Percentiles rank a stretch among this genome's conserved stretches.
phyloP scores from a whole-genome alignment of 30 jellyfish, hydroid and myxozoan species.

The Hydra vulgaris region DNA sequence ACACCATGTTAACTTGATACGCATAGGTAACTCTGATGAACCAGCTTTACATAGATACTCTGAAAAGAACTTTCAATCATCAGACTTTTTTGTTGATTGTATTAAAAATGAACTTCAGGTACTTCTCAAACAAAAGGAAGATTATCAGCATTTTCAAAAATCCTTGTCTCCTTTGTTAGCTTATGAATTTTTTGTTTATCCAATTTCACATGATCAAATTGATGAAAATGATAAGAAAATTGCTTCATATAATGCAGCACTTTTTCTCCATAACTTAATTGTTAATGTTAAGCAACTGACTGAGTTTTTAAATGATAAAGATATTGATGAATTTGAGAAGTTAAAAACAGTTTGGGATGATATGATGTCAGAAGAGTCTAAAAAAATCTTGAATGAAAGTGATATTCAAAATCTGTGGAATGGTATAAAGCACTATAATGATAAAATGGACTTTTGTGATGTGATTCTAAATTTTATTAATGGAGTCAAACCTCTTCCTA shows the following conservation, averaged over 20 bases:
- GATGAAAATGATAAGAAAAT: not conserved
- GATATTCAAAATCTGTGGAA: not conserved
- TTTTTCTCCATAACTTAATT: not conserved
- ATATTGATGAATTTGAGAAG: not conserved
- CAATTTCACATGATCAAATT: not conserved
- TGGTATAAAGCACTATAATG: conserved; percentile 3
- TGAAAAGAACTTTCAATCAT: not conserved
- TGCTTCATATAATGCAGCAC: conserved; percentile 5
- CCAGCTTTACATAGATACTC: not conserved
- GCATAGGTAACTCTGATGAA: conserved; percentile 4
- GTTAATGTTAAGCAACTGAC: not conserved
- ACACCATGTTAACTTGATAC: not conserved
- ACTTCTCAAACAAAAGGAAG: conserved; percentile 3
- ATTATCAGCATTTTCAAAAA: not conserved
- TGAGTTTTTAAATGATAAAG: not conserved
- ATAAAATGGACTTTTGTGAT: not conserved
- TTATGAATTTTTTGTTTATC: not conserved
- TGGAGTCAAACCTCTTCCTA: conserved; percentile 15
- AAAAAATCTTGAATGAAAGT: not conserved
- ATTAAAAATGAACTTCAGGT: not conserved
- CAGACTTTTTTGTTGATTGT: not conserved
- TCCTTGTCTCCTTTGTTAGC: conserved; percentile 4
- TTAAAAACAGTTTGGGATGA: not conserved
- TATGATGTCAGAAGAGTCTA: too few species aligned
- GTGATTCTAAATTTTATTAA: not conserved